A percentile compares a stretch with the other conserved stretches of the same genome.
Conservation (phyloP, 2,888 invertebrate genomes). For the Automeris io region DNA sequence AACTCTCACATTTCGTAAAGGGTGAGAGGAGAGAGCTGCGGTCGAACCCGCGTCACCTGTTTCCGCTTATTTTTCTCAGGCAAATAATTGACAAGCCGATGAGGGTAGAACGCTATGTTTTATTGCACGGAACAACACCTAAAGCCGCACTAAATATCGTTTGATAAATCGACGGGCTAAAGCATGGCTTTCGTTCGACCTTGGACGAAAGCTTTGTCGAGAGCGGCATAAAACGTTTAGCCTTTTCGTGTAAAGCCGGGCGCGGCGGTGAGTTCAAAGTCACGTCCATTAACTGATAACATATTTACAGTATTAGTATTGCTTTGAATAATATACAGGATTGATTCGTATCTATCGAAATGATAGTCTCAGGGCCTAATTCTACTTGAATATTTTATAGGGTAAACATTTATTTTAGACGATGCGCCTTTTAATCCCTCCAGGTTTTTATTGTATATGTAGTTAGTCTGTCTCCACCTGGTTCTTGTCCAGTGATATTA, state of each 20-base stretch:
- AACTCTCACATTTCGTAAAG: slow-evolving; percentile 14
- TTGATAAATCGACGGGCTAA: slow-evolving; percentile 30
- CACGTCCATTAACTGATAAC: slow-evolving; percentile 1
- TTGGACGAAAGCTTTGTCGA: neutral
- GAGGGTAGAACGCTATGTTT: slow-evolving; percentile 41
- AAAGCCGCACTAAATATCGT: slow-evolving; percentile 19
- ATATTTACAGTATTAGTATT: neutral
- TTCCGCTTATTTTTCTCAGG: slow-evolving; percentile 22
- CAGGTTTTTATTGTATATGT: too few relatives aligned
- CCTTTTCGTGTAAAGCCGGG: neutral
- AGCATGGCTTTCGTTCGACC: slow-evolving; percentile 4
- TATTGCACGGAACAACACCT: slow-evolving; percentile 13
- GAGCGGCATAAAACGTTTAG: slow-evolving; percentile 1
- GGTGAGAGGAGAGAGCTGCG: slow-evolving; percentile 3
- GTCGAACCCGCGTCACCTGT: slow-evolving; percentile 34
- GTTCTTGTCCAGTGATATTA: too few relatives aligned
- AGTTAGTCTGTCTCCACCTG: too few relatives aligned
- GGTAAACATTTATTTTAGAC: too few relatives aligned
- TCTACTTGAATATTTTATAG: too few relatives aligned
- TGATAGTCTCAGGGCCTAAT: neutral
- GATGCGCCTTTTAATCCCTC: too few relatives aligned
- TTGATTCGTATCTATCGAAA: neutral
- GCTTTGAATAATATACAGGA: neutral
- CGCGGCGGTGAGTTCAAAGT: slow-evolving; percentile 1
- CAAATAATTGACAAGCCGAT: slow-evolving; percentile 61